phyloP scores from a whole-genome alignment of 1,140 invertebrate species.

The Caenorhabditis briggsae region DNA sequence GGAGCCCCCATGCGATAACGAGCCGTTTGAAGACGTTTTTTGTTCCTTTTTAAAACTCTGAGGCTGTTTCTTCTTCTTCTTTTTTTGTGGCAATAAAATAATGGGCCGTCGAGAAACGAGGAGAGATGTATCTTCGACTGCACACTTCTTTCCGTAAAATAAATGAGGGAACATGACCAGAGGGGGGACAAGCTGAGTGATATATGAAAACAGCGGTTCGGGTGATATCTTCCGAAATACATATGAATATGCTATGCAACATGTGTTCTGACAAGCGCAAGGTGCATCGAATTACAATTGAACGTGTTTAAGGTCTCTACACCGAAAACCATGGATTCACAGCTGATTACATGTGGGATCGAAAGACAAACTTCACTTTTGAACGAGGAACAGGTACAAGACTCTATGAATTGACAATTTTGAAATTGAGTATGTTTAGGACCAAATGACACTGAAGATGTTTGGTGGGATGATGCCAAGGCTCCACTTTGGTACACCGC shows the following conservation, averaged over 20 bases:
- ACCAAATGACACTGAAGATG: constrained; percentile 72
- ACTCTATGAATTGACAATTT: not conserved
- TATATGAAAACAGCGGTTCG: constrained; percentile 53
- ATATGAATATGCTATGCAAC: constrained; percentile 55
- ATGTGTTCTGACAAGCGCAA: constrained; percentile 50
- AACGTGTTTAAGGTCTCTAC: constrained; percentile 72
- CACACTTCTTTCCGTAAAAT: constrained; percentile 13
- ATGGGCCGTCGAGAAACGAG: constrained; percentile 22
- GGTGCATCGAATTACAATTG: constrained; percentile 14
- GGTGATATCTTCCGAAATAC: not conserved
- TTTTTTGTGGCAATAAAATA: constrained; percentile 45
- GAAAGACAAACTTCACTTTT: constrained; percentile 68
- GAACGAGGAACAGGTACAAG: constrained; percentile 69
- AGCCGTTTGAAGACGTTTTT: constrained; percentile 53
- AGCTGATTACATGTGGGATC: constrained; percentile 76
- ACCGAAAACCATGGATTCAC: constrained; percentile 78
- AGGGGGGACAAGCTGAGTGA: constrained; percentile 2
- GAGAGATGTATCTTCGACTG: not conserved
- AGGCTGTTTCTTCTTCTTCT: too few species aligned
- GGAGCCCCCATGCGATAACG: constrained; percentile 23
- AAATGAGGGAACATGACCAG: constrained; percentile 42
- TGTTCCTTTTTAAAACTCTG: constrained; percentile 38
- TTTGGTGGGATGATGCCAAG: constrained; percentile 72
- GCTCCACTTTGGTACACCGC: constrained; percentile 76
- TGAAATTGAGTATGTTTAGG: constrained; percentile 55